Evolutionary conservation across 2,113 vertebrate genomes (phyloP).

Genomic region (Emydocephalus ijimae): DNA sequence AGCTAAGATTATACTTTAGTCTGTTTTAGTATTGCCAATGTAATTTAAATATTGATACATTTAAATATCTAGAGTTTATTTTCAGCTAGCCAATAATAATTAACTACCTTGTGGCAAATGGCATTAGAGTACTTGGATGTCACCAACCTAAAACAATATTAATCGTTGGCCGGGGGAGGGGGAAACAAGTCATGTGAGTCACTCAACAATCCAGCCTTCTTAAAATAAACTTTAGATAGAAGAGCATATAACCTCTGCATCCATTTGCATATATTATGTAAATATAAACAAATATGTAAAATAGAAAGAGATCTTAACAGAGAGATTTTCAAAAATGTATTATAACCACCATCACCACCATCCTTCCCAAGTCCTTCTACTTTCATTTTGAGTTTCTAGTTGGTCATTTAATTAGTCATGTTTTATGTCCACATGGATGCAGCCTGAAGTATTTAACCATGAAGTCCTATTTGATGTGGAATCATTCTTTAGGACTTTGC

Average conservation of each 20-base stretch:
- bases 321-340: not conserved
- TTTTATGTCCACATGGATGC: not conserved
- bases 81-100: conserved; percentile 8
- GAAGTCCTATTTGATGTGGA: not conserved
- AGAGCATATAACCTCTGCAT: not conserved
- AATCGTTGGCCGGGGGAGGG: not conserved
- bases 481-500: not conserved
- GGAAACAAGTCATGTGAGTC: not conserved
- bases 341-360: too few relatives aligned
- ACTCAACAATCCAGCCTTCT: not conserved
- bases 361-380: too few relatives aligned
- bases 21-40: conserved; percentile 4
- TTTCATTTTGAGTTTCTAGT: not conserved
- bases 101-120: not conserved
- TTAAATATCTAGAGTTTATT: conserved; percentile 9
- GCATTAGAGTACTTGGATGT: not conserved
- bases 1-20: not conserved
- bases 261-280: not conserved
- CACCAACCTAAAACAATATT: not conserved
- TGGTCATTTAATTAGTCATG: not conserved
- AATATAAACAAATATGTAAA: conserved; percentile 23
- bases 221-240: not conserved
- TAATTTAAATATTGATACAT: not conserved
- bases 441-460: not conserved
- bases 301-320: not conserved